Base-by-base conservation (phyloP, 2,113 vertebrate species). In the Rattus rattus region DNA sequence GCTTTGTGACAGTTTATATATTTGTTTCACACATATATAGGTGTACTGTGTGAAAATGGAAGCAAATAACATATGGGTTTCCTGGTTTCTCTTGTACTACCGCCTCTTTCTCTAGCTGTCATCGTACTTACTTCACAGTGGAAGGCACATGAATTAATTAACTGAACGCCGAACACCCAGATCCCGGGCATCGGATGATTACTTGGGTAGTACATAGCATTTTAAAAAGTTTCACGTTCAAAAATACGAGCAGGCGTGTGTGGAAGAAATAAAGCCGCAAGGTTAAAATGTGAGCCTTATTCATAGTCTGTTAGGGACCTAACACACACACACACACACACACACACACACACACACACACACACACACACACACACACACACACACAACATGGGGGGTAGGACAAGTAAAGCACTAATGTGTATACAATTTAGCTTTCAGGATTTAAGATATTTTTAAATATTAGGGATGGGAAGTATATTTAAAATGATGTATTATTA, bases 61-160 rank as follows among this genome's bases (percentile, higher is more conserved):
- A 96, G 69, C 94, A 97, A 97, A 92, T 96, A 97, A 83, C 97
- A 97, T 96, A 96, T 80, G 96, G 86, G 83, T 69, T 94, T 95
- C 65, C 47, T 56, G 49, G 33, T 69, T 89, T 92, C 43, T 56
- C 65, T 76, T 36, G 65, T 39, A 83, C 10, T 36, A 83, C 10
- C 56, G 79, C 39, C 20, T 65, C 79, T 87, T 83, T 85, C 67
- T 94, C 91, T 90, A 90, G 47, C 54, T 95, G 17, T 76, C 72
- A 85, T 7, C 61, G 7, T 79, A 39, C 90, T 91, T 75, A 36
- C 54, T 90, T 95, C 52, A 28, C 36, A 90, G 52, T 2, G 5
- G 24, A 52, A 22, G 20, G 33, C 63, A 72, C 75, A 88, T 49
- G 83, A 54, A 89, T 54, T 76, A 59, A 86, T 69, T 90, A 90